phyloP scores from a whole-genome alignment of 2,113 vertebrate species.

The Motacilla tschutschensis region DNA sequence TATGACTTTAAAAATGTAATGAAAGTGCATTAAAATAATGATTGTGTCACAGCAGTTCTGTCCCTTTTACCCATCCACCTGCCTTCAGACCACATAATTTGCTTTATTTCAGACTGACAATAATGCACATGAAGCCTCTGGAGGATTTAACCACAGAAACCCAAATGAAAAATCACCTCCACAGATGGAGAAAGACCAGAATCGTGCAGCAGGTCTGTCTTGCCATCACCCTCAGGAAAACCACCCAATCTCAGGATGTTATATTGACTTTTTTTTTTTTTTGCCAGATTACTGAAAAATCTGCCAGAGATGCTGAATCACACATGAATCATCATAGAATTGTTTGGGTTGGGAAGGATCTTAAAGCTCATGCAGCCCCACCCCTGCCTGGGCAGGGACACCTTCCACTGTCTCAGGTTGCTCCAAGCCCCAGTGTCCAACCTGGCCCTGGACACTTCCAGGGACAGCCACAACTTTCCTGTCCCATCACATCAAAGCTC shows the following conservation, averaged over 20 bases:
- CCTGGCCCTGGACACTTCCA: rapidly evolving
- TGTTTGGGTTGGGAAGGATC: background rate
- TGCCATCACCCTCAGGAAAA: background rate
- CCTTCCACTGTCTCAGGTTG: rapidly evolving
- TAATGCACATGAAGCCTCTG: background rate
- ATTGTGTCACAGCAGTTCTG: background rate
- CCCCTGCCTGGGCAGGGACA: background rate
- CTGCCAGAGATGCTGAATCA: background rate
- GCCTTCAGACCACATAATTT: background rate
- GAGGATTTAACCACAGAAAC: background rate
- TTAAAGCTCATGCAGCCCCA: rapidly evolving
- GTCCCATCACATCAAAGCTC: background rate
- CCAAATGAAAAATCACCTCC: background rate
- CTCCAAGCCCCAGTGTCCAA: rapidly evolving
- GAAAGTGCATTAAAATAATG: background rate
- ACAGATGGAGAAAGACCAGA: background rate
- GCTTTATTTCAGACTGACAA: background rate
- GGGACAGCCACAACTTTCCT: background rate
- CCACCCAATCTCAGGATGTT: background rate
- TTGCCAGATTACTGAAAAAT: background rate
- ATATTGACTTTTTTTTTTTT: background rate
- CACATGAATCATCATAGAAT: background rate
- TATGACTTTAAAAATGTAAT: rapidly evolving
- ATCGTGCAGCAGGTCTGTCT: background rate
- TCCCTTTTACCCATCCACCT: background rate